These are phyloP conservation scores for Metacarcinus magister DNA, from an alignment of 2,888 invertebrate species.

Conservation along the genomic window DNA sequence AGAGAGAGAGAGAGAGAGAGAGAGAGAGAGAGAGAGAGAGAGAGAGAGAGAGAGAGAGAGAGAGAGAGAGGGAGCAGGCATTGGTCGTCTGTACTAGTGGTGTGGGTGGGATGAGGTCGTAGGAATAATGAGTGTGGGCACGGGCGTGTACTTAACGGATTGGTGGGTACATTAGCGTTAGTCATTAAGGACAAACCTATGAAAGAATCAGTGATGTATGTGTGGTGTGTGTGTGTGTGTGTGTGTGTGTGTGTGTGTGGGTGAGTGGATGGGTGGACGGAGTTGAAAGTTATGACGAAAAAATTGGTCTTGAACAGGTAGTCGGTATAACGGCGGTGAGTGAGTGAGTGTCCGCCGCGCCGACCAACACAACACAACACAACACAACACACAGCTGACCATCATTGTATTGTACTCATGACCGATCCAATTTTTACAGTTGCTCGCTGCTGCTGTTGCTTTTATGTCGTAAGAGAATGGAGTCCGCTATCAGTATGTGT, in stretches of 20 bases:
- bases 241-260: not conserved
- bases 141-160: not conserved
- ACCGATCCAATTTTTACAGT: not conserved
- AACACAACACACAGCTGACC: not conserved
- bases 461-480: not conserved
- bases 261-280: not conserved
- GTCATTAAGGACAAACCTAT: not conserved
- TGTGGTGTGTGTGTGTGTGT: not conserved
- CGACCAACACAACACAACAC: not conserved
- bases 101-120: not conserved
- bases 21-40: too few species aligned
- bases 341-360: not conserved
- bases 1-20: too few species aligned
- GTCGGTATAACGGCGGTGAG: not conserved
- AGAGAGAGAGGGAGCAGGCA: too few species aligned
- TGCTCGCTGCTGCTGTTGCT: not conserved
- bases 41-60: too few species aligned
- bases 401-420: not conserved
- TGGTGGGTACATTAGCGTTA: not conserved
- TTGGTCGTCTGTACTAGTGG: not conserved
- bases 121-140: not conserved
- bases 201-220: not conserved
- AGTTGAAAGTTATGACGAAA: not conserved
- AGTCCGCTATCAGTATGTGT: not conserved
- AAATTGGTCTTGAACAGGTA: not conserved